Evolutionary conservation across 2,888 invertebrate genomes (phyloP).

Genomic region (Pristionchus arcanus): DNA sequence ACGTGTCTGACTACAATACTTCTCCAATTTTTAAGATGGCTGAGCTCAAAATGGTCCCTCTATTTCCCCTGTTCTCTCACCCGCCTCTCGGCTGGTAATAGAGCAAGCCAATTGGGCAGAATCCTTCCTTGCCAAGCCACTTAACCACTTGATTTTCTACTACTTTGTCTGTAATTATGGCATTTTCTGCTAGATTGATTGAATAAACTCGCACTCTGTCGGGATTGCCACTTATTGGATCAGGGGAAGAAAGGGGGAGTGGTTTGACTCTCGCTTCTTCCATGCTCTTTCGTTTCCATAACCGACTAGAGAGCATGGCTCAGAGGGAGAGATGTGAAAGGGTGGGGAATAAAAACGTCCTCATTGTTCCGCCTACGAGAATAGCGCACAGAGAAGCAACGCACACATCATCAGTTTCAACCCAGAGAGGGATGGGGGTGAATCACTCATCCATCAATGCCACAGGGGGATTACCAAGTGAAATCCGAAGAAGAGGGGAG

Average conservation of each 20-base stretch:
- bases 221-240: background rate
- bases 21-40: too few relatives aligned
- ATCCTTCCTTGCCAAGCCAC: background rate
- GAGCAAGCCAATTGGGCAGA: background rate
- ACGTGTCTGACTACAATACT: conserved; percentile 11
- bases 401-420: conserved; percentile 21
- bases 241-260: background rate
- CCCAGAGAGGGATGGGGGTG: background rate
- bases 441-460: conserved; percentile 19
- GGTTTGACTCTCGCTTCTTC: background rate
- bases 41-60: background rate
- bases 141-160: background rate
- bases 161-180: conserved; percentile 37
- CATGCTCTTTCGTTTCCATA: background rate
- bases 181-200: background rate
- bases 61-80: background rate
- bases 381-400: background rate
- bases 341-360: background rate
- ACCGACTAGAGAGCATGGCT: background rate
- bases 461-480: conserved; percentile 33
- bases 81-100: background rate
- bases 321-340: background rate
- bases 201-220: conserved; percentile 10
- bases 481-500: background rate
- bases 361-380: background rate